Evolutionary conservation across 2,888 invertebrate species (phyloP), one percentile per base, ranked within the genome.

Genomic region (Mechanitis mazaeus): DNA sequence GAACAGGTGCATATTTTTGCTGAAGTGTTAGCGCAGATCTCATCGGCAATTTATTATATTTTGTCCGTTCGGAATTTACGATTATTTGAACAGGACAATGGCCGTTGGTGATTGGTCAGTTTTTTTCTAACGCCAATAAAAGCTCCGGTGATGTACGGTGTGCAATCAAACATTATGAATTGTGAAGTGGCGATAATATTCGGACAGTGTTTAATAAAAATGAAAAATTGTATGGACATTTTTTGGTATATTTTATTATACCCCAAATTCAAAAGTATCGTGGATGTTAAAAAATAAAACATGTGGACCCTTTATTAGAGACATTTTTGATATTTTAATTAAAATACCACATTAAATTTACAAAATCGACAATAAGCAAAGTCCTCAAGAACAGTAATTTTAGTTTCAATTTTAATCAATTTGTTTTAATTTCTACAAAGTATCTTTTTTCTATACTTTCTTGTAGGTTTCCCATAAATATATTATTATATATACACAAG

Each of bases 31-130:
- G 83, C 83, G 77, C 82, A 83, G 88, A 88, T 89, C 86, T 84
- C 89, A 89, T 89, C 88, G 89, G 87, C 89, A 88, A 89, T 90
- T 90, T 89, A 89, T 90, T 86, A 89, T 89, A 89, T 90, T 89
- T 88, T 86, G 87, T 87, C 85, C 84, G 89, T 87, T 84, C 75
- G 79, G 78, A 87, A 90, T 90, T 88, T 90, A 90, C 80, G 87
- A 85, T 90, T 90, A 89, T 89, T 90, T 87, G 89, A 80, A 82
- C 78, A 79, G 75, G 76, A 85, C 85, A 84, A 85, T 83, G 85
- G 83, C 73, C 78, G 80, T 69, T 68, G 74, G 75, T 85, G 87
- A 88, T 89, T 84, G 88, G 87, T 67, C 74, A 75, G 72, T 75
- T 72, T 75, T 80, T 82, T 83, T 84, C 87, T 85, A 87, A 87